phyloP scores from a whole-genome alignment of 2,888 invertebrate genomes.

The Orchesellides sinensis region DNA sequence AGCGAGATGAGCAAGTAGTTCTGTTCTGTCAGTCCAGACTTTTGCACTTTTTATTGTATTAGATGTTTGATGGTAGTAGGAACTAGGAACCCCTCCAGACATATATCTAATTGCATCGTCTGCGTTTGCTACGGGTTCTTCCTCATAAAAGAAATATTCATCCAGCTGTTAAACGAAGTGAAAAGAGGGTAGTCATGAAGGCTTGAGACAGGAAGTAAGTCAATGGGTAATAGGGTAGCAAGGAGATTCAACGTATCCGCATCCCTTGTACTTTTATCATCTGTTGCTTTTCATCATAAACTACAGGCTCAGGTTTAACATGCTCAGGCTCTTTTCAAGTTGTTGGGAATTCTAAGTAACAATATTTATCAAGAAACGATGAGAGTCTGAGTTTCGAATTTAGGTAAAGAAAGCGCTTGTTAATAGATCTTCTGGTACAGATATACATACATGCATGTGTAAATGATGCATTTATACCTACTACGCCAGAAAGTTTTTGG shows the following conservation, averaged over 20 bases:
- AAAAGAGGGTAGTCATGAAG: constrained; percentile 11
- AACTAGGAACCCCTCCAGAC: too few relatives aligned
- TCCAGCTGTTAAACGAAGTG: constrained; percentile 24
- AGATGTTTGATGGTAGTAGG: too few relatives aligned
- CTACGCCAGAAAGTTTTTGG: not conserved
- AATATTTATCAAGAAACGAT: not conserved
- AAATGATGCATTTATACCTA: too few relatives aligned
- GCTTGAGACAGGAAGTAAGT: constrained; percentile 30
- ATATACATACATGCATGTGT: not conserved
- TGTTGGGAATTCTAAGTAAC: not conserved
- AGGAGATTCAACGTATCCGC: not conserved
- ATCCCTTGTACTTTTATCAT: too few relatives aligned
- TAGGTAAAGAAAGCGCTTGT: not conserved
- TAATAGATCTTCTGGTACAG: not conserved
- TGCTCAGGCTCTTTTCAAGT: not conserved
- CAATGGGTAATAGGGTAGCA: constrained; percentile 14
- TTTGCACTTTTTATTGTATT: too few relatives aligned
- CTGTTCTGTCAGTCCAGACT: too few relatives aligned
- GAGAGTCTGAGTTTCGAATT: constrained; percentile 12
- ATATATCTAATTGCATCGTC: too few relatives aligned
- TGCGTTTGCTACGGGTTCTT: too few relatives aligned
- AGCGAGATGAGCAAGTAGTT: too few relatives aligned
- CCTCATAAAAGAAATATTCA: not conserved
- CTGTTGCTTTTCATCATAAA: too few relatives aligned
- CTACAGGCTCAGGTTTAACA: not conserved